These are phyloP conservation scores for Vulpes ferrilata DNA, from an alignment of 2,113 vertebrate species.

Conservation along the genomic window DNA sequence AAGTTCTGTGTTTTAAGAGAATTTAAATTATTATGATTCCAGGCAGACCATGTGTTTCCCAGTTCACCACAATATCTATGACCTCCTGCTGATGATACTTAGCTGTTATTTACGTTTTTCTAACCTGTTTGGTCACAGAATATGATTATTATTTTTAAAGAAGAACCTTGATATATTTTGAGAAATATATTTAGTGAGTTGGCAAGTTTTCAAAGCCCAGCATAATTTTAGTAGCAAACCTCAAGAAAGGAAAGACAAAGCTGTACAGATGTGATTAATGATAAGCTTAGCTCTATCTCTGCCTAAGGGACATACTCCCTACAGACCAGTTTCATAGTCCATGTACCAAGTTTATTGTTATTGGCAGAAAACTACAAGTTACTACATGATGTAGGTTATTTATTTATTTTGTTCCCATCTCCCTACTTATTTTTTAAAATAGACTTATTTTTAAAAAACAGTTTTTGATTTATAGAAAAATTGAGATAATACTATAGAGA, in stretches of 20 bases:
- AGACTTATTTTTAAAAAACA: background rate
- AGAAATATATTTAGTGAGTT: background rate
- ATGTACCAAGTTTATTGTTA: background rate
- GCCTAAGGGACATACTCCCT: background rate
- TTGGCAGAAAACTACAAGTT: background rate
- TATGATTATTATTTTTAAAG: background rate
- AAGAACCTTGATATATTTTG: background rate
- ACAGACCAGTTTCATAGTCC: background rate
- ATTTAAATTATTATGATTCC: background rate
- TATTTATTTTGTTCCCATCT: background rate
- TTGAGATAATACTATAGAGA: background rate
- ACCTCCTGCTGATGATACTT: background rate
- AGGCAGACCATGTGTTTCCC: background rate
- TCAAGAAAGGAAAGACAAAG: background rate
- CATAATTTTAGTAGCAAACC: background rate
- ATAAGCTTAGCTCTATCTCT: background rate
- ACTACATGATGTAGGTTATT: background rate
- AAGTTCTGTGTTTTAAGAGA: background rate
- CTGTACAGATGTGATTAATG: background rate
- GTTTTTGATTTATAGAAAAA: constrained; percentile 33
- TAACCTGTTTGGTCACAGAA: background rate
- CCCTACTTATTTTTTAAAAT: background rate
- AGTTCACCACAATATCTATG: background rate
- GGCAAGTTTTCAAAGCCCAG: background rate
- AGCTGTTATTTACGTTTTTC: background rate